A percentile compares a stretch with the other conserved stretches of the same genome.
These are phyloP conservation scores for Lordiphosa collinella DNA, from an alignment of 1,140 invertebrate species.

Conservation along the genomic window DNA sequence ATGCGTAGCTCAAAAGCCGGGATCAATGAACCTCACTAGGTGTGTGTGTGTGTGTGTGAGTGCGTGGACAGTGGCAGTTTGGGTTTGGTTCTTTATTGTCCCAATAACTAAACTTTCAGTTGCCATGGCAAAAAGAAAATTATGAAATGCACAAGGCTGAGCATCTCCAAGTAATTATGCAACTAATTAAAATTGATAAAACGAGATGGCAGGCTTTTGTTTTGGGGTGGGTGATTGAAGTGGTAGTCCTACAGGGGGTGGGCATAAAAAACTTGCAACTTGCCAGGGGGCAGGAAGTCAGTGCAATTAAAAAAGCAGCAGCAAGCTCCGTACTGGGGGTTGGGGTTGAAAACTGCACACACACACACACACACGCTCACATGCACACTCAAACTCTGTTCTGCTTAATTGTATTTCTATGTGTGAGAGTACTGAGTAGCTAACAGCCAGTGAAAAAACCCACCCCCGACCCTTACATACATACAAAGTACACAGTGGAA, in stretches of 20 bases:
- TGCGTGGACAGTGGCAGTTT: constrained; percentile 12
- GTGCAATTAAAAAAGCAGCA: constrained; percentile 75
- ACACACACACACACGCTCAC: constrained; percentile 25
- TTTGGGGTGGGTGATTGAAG: constrained; percentile 14
- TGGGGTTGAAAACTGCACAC: constrained; percentile 65
- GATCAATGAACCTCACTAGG: constrained; percentile 59
- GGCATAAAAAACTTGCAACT: constrained; percentile 62
- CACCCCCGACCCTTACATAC: constrained; percentile 41
- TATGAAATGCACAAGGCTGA: constrained; percentile 28
- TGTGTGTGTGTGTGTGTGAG: constrained; percentile 20
- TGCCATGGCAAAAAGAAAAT: constrained; percentile 41
- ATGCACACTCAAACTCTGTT: constrained; percentile 23
- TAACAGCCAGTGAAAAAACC: constrained; percentile 55
- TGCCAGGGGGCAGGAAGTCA: constrained; percentile 59
- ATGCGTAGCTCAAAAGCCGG: constrained; percentile 67
- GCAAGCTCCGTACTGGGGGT: constrained; percentile 39
- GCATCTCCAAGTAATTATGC: constrained; percentile 48
- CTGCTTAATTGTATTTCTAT: constrained; percentile 36
- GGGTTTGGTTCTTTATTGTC: constrained; percentile 42
- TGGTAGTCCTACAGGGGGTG: neutral
- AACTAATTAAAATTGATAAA: constrained; percentile 70
- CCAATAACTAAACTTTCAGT: constrained; percentile 42
- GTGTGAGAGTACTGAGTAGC: constrained; percentile 53
- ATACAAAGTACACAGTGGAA: constrained; percentile 52
- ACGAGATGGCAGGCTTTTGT: neutral